These are phyloP conservation scores for Apodemia hepburni DNA, from an alignment of 2,888 invertebrate species.

Conservation along the genomic window DNA sequence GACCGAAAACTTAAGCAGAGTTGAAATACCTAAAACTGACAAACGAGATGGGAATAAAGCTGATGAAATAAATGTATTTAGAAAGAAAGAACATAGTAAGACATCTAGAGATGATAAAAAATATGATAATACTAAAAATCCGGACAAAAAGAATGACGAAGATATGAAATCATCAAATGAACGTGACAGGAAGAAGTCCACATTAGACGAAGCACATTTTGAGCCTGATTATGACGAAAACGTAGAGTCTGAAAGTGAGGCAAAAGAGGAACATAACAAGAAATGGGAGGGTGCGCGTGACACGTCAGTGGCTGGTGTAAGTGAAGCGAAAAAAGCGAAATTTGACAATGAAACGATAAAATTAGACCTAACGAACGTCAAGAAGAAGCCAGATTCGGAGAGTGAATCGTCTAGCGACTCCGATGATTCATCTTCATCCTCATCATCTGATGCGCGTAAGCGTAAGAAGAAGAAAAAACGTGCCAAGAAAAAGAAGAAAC, in stretches of 20 bases:
- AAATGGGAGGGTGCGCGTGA: constrained; percentile 56
- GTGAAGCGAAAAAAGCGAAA: constrained; percentile 58
- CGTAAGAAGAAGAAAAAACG: constrained; percentile 83
- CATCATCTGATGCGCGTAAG: constrained; percentile 75
- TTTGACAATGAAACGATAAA: constrained; percentile 65
- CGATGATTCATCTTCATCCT: constrained; percentile 73
- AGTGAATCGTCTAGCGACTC: constrained; percentile 66
- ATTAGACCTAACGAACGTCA: constrained; percentile 70
- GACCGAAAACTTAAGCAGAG: constrained; percentile 44
- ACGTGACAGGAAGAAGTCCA: constrained; percentile 81
- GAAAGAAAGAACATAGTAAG: constrained; percentile 46
- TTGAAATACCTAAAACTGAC: constrained; percentile 48
- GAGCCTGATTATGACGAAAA: constrained; percentile 87
- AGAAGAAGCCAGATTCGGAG: constrained; percentile 69
- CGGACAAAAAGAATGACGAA: constrained; percentile 51
- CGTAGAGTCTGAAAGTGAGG: constrained; percentile 81
- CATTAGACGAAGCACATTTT: constrained; percentile 86
- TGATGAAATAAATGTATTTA: constrained; percentile 44
- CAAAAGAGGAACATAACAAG: constrained; percentile 73
- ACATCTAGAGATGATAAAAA: constrained; percentile 37
- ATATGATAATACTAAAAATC: constrained; percentile 22
- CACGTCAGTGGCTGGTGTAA: constrained; percentile 41
- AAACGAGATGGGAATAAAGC: constrained; percentile 46
- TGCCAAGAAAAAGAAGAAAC: constrained; percentile 80
- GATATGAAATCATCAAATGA: constrained; percentile 74